Percentiles rank a stretch among this genome's conserved stretches.
Evolutionary conservation across 2,888 invertebrate species (phyloP).

Genomic region (Molanna angustata): DNA sequence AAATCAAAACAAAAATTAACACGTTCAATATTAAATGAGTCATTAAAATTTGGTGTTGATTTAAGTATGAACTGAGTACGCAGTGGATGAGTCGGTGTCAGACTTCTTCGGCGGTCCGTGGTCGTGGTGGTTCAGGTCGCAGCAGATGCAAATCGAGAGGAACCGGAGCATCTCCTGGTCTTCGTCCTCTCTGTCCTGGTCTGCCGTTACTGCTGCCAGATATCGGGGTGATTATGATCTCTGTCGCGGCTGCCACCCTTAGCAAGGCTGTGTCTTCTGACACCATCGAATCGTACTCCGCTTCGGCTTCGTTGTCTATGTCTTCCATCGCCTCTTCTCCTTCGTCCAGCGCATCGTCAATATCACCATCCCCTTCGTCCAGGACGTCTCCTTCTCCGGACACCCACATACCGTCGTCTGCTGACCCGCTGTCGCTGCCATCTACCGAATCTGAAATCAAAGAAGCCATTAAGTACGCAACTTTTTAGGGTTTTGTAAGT

Average conservation of each 20-base stretch:
- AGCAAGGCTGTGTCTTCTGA: constrained; percentile 55
- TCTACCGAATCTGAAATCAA: too few relatives aligned
- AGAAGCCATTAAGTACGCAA: too few relatives aligned
- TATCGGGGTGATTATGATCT: constrained; percentile 45
- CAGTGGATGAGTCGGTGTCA: constrained; percentile 25
- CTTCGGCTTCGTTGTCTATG: constrained; percentile 57
- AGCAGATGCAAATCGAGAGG: constrained; percentile 49
- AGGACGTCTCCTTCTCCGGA: constrained; percentile 42
- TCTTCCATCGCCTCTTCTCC: constrained; percentile 41
- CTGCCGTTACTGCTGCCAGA: constrained; percentile 45
- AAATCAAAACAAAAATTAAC: background rate
- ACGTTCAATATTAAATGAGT: background rate
- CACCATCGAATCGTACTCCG: constrained; percentile 53
- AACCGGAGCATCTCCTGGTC: constrained; percentile 40
- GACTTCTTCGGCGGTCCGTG: constrained; percentile 30
- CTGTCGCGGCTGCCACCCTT: constrained; percentile 49
- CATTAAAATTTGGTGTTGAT: background rate
- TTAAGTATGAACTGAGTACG: background rate
- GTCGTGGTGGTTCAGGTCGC: constrained; percentile 43
- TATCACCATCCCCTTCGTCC: constrained; percentile 40
- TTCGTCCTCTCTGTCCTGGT: constrained; percentile 45
- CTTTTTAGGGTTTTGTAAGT: too few relatives aligned
- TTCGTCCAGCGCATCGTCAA: constrained; percentile 41
- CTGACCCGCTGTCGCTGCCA: constrained; percentile 22
- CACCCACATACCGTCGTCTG: constrained; percentile 38